Evolutionary conservation across 2,888 invertebrate genomes (phyloP), one percentile per base, ranked within the genome.

Genomic region (Pachymerium ferrugineum): DNA sequence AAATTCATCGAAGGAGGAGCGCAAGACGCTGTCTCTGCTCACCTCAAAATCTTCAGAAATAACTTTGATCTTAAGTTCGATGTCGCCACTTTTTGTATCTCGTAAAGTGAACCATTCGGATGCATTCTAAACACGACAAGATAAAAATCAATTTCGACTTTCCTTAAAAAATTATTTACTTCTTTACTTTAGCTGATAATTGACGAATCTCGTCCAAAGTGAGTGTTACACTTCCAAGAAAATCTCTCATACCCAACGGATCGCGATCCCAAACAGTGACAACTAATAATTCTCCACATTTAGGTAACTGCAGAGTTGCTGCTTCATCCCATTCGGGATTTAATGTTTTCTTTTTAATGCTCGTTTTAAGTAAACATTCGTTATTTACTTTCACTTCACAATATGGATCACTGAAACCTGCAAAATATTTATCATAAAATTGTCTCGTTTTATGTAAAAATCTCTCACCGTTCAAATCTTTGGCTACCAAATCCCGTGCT

Each of bases 261-360:
- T 86, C 86, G 76, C 85, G 85, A 80, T 86, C 86, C 84, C 84
- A 86, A 74, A 86, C 79, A 73, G 83, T 81, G 76, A 86, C 83
- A 75, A 85, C 85, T 70, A 86, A 79, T 31, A 81, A 81, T 76
- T 84, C 84, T 19, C 80, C 80, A 1, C 79, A 79, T 75, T 83
- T 80, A 1, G 84, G 84, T 73, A 86, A 78, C 71, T 84, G 84
- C 79, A 85, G 82, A 28, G 85, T 85, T 8, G 85, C 83, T 75
- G 83, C 83, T 77, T 86, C 86, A 76, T 86, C 85, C 86, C 86
- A 86, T 72, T 82, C 82, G 3, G 86, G 86, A 77, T 84, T 83
- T 75, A 86, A 77, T 0, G 85, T 86, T 78, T 86, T 85, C 80
- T 86, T 86, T 78, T 85, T 85, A 6, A 85, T 83, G 72, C 82